Evolutionary conservation across 2,888 invertebrate species (phyloP).

Genomic region (Liposcelis brunnea): DNA sequence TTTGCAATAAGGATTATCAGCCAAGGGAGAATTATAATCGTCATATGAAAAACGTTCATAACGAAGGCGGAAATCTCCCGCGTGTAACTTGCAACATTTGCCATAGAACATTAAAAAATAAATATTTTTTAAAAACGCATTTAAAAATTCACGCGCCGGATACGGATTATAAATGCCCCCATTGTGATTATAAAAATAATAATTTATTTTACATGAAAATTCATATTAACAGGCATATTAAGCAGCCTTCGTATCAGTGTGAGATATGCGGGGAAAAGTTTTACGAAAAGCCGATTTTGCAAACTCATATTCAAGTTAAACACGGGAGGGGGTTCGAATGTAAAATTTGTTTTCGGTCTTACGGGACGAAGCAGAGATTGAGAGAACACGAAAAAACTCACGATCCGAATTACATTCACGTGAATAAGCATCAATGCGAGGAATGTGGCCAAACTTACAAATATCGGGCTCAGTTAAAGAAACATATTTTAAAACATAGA

Average conservation of each 20-base stretch:
- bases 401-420: not conserved
- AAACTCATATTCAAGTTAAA: not conserved
- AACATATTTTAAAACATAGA: constrained; percentile 1
- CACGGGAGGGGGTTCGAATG: not conserved
- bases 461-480: not conserved
- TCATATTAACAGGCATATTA: not conserved
- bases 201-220: not conserved
- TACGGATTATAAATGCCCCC: not conserved
- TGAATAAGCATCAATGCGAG: not conserved
- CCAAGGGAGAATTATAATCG: not conserved
- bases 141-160: not conserved
- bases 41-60: not conserved
- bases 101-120: not conserved
- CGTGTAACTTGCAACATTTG: not conserved
- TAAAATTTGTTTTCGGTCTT: not conserved
- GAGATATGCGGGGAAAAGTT: not conserved
- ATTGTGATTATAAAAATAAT: not conserved
- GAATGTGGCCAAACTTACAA: not conserved
- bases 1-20: not conserved
- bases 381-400: not conserved
- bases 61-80: not conserved
- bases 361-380: not conserved
- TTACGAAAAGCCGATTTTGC: not conserved
- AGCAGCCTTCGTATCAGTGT: not conserved
- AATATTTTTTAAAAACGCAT: not conserved